These are phyloP conservation scores for Lymantria dispar DNA, from an alignment of 2,888 invertebrate genomes.

Conservation along the genomic window DNA sequence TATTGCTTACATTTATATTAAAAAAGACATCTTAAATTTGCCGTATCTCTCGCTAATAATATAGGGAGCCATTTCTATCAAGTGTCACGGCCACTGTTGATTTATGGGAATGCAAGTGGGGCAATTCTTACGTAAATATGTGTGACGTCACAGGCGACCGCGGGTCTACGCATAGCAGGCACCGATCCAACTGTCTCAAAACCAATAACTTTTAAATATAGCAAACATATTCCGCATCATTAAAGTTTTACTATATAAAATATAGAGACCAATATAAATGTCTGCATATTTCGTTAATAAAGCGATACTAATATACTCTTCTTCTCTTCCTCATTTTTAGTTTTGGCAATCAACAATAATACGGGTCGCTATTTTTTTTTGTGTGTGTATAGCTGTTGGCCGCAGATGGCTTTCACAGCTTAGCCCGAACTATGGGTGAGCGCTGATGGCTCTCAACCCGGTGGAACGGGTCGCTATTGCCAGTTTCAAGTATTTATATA, in stretches of 20 bases:
- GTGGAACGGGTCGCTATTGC: too few species aligned
- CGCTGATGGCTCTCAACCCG: too few species aligned
- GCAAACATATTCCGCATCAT: not conserved
- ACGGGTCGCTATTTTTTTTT: too few species aligned
- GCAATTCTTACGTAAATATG: constrained; percentile 4
- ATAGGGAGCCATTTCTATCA: not conserved
- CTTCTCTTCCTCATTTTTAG: too few species aligned
- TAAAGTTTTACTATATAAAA: not conserved
- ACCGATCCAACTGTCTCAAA: constrained; percentile 12
- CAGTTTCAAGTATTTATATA: too few species aligned
- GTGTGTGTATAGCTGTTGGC: too few species aligned
- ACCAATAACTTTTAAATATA: not conserved
- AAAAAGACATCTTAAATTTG: not conserved
- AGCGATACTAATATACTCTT: too few species aligned
- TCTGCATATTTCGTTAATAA: too few species aligned
- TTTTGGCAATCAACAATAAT: too few species aligned
- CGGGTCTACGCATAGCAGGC: constrained; percentile 25
- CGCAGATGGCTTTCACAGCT: too few species aligned
- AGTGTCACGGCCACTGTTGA: not conserved
- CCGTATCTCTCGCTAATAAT: not conserved
- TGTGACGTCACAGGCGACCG: constrained; percentile 32
- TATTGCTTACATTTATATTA: not conserved
- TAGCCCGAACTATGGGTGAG: too few species aligned
- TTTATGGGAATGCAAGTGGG: constrained; percentile 11
- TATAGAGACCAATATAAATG: too few species aligned